Base-by-base conservation (phyloP, 2,888 invertebrate genomes). In the Antitype chi region DNA sequence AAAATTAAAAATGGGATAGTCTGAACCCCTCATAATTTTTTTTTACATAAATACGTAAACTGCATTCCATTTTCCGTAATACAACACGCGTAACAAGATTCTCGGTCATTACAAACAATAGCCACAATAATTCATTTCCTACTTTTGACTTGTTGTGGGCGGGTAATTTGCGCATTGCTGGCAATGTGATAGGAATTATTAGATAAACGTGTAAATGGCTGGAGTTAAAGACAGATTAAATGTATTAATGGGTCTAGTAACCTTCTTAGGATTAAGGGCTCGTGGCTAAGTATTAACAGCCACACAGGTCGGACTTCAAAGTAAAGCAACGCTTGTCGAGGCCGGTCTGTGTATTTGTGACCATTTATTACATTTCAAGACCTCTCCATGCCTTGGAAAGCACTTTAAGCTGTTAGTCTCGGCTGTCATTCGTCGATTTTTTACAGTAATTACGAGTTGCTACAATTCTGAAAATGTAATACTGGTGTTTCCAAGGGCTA, bases 81-180 rank as follows among this genome's bases (percentile, higher is more conserved):
- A 20, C 11, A 57, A 70, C n/a, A 67, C 70, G n/a, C 43, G 62
- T 70, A 66, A 76, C 59, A 66, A 83, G 70, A 80, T 70, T 78
- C 80, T 52, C 1, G 15, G 28, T 52, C 66, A 78, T 83, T 67
- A n/a, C 43, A 38, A 28, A 82, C 53, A 69, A 82, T 80, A 32
- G 49, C n/a, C 25, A 57, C 52, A 83, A 83, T 47, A 78, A 67
- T 78, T 59, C 47, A 83, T 52, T 70, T 80, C 80, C 80, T 83
- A 57, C 83, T 20, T 23, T 55, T 49, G 66, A 11, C 11, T 15
- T 4, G 9, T 13, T 15, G 80, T 80, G 84, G 80, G 84, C 32
- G 60, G 53, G 0, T 32, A 78, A 70, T 59, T 4, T 67, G 70
- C 62, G 57, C 49, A 49, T 23, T 64, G 23, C 8, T 5, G 3